Evolutionary conservation across 2,888 invertebrate species (phyloP).

Genomic region (Metopia argyrocephala): DNA sequence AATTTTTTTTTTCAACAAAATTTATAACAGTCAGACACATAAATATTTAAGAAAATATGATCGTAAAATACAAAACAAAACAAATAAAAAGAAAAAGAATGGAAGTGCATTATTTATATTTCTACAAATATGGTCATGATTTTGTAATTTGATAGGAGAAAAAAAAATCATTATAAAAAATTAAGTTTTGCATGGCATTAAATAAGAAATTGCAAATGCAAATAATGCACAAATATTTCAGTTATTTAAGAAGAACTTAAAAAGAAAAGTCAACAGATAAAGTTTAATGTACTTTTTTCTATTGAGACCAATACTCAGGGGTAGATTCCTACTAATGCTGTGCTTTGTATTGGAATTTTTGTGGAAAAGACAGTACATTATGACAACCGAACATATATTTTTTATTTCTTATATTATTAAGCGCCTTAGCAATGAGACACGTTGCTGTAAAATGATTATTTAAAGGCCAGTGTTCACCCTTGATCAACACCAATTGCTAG

Average conservation of each 20-base stretch:
- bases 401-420: too few species aligned
- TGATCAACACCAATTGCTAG: too few species aligned
- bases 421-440: too few species aligned
- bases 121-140: slow-evolving; percentile 42
- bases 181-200: slow-evolving; percentile 37
- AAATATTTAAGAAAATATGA: slow-evolving; percentile 29
- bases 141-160: slow-evolving; percentile 52
- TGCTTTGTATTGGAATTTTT: too few species aligned
- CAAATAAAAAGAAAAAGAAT: not conserved
- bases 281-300: not conserved
- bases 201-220: slow-evolving; percentile 2
- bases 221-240: slow-evolving; percentile 6
- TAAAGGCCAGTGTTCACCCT: too few species aligned
- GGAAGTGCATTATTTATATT: too few species aligned
- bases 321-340: too few species aligned
- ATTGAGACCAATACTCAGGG: too few species aligned
- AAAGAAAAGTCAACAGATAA: not conserved
- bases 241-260: not conserved
- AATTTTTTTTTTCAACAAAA: slow-evolving; percentile 18
- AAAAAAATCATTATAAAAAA: slow-evolving; percentile 53
- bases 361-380: too few species aligned
- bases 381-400: too few species aligned
- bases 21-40: slow-evolving; percentile 58
- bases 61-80: not conserved
- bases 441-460: too few species aligned